Evolutionary conservation across 2,888 invertebrate genomes (phyloP), one percentile per base, ranked within the genome.

Genomic region (Stenchaetothrips biformis): DNA sequence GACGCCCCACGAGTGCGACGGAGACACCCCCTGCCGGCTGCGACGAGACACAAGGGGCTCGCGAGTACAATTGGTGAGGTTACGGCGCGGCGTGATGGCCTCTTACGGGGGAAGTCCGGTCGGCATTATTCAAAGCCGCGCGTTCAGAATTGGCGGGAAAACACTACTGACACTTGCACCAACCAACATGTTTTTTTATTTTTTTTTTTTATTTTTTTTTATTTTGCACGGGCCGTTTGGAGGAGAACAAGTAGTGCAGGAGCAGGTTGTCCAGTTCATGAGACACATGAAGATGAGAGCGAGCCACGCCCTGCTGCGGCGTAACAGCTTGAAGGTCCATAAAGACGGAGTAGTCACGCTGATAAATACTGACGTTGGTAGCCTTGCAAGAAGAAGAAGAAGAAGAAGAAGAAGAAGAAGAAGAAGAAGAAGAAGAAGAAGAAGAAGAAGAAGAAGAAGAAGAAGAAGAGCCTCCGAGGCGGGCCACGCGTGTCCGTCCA

Each of bases 51-150:
- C 53, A 53, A 16, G 16, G 37, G 53, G 67, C 8, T 21, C 67
- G 21, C 53, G 37, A 37, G 37, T 21, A 21, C 67, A 74, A 74
- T 74, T 74, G 67, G 67, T 74, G 21, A 74, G 67, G 67, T 74
- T 74, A 74, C 25, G 21, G 67, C 21, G 37, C 67, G 67, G 25
- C 21, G 67, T 18, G 59, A 59, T 9, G 53, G 53, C 53, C 53
- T 53, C 53, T 16, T 9, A 16, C n/a, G n/a, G 13, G 16, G 53
- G 53, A 16, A 9, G 13, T 53, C 53, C 53, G 6, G 53, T 7
- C 9, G 2, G 53, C 13, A 37, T 37, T 37, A 37, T 37, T 37
- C 37, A 37, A 37, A 37, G 37, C 37, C 37, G n/a, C 37, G 4
- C 37, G 37, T 37, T 37, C 37, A 4, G 4, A 37, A 37, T 37